These are phyloP conservation scores for Neoitamus cyanurus DNA, from an alignment of 2,888 invertebrate genomes.

Conservation along the genomic window DNA sequence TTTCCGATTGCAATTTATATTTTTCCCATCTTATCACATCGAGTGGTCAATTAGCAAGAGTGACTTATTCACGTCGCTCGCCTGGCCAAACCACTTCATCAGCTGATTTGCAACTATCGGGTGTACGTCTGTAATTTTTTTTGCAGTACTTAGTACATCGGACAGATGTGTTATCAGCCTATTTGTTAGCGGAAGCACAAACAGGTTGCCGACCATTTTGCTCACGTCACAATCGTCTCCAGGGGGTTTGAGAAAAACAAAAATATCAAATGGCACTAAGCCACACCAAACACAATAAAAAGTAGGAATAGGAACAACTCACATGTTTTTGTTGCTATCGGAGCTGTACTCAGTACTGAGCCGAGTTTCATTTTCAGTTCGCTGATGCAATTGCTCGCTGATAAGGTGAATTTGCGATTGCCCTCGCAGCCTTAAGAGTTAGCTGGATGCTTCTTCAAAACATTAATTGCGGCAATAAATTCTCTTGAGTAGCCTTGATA, in stretches of 20 bases:
- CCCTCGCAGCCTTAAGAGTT: not conserved
- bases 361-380: not conserved
- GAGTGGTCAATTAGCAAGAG: not conserved
- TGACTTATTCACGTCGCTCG: not conserved
- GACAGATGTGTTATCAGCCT: not conserved
- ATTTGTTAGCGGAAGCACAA: not conserved
- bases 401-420: not conserved
- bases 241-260: constrained; percentile 18
- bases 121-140: not conserved
- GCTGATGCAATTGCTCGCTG: constrained; percentile 1
- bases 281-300: not conserved
- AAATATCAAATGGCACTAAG: not conserved
- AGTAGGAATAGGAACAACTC: not conserved
- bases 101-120: not conserved
- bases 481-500: not conserved
- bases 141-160: not conserved
- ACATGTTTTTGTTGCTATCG: constrained; percentile 13
- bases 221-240: not conserved
- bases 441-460: not conserved
- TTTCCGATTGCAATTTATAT: not conserved
- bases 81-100: not conserved
- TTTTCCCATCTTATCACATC: not conserved
- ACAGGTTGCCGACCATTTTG: not conserved
- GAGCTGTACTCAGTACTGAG: not conserved
- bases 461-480: not conserved